Evolutionary conservation across 2,888 invertebrate genomes (phyloP).

Genomic region (Mellilla xanthometata): DNA sequence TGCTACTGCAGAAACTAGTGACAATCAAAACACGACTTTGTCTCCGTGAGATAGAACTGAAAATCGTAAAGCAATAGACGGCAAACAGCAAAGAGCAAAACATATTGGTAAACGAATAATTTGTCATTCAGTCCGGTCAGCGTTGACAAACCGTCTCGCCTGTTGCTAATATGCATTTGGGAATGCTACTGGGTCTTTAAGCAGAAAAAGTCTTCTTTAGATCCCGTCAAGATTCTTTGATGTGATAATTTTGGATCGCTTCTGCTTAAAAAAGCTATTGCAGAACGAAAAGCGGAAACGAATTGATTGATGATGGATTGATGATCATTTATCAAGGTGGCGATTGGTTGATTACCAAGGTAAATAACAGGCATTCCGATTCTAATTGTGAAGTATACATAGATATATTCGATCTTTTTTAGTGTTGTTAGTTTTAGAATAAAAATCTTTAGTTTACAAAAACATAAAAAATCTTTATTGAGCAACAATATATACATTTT

Average conservation of each 20-base stretch:
- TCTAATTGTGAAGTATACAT: no score
- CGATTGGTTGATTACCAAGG: neutral
- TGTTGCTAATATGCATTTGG: slow-evolving; percentile 68
- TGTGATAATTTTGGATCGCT: slow-evolving; percentile 34
- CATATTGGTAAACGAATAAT: slow-evolving; percentile 60
- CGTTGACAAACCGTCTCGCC: slow-evolving; percentile 69
- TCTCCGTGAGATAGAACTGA: slow-evolving; percentile 24
- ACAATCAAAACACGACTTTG: slow-evolving; percentile 37
- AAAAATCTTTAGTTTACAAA: no score
- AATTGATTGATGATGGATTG: slow-evolving; percentile 4
- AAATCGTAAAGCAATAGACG: slow-evolving; percentile 5
- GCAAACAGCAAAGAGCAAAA: slow-evolving; percentile 26
- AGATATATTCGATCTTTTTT: no score
- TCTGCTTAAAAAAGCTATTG: slow-evolving; percentile 11
- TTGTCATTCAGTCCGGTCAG: slow-evolving; percentile 69
- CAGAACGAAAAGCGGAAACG: slow-evolving; percentile 8
- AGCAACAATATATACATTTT: no score
- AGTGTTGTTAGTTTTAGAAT: no score
- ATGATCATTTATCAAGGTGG: neutral
- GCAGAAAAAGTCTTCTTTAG: slow-evolving; percentile 47
- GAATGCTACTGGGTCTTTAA: slow-evolving; percentile 45
- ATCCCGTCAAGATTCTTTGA: slow-evolving; percentile 42
- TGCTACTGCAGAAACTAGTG: slow-evolving; percentile 21
- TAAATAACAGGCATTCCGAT: neutral
- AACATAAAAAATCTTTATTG: no score